Base-by-base conservation (phyloP, 2,888 invertebrate species). In the Asteroscopus sphinx region DNA sequence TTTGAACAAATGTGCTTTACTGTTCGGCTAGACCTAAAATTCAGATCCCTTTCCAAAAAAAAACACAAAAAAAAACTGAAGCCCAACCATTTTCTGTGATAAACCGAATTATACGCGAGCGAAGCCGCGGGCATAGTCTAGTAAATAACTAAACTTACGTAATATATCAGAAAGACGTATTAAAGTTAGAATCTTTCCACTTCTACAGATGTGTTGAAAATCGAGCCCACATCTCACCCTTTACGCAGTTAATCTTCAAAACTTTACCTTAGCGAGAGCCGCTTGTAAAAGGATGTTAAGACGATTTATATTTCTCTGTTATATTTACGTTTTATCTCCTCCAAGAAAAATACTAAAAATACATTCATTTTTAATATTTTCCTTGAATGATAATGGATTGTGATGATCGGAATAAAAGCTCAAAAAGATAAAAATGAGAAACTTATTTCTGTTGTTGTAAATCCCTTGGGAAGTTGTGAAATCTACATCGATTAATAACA, bases 181-280 rank as follows among this genome's bases (percentile, higher is more conserved):
- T 64, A 51, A 63, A 59, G 40, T 59, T 53, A 4, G 26, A 40
- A 59, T 59, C 60, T 58, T 69, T 66, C 36, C 49, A 46, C 58
- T 53, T 45, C 33, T 48, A 46, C 44, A 60, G 36, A 54, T 57
- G 54, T 60, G 51, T 59, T 51, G 42, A 39, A 46, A 49, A 46
- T 55, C 44, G 33, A 15, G 5, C 28, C 53, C 44, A 36, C 36
- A 55, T 56, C 47, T 63, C 35, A 63, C 48, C 39, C 36, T 49
- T 55, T 40, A 6, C 12, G 58, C 41, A 45, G 49, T 69, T 69
- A 66, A 62, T 69, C 58, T 66, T 46, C 36, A 36, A 47, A 69
- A 66, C 47, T 66, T 66, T 44, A 42, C 48, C 28, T 39, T 15
- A 28, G 30, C 13, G 36, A 53, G 47, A 40, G 15, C 51, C 32